Evolutionary conservation across 2,113 vertebrate genomes (phyloP).

Genomic region (Rafetus swinhoei): DNA sequence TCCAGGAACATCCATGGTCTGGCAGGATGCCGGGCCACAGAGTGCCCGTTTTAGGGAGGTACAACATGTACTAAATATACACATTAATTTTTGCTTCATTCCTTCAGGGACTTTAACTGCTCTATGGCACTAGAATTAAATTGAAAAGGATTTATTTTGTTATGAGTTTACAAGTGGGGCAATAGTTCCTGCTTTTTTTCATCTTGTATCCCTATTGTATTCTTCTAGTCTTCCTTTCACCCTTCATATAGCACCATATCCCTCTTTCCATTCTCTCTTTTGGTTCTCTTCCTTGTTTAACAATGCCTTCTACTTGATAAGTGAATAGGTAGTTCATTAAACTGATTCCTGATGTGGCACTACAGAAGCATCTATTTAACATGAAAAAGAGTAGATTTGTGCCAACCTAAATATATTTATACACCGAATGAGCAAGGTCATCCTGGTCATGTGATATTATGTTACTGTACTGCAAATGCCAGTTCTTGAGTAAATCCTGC

Average conservation of each 20-base stretch:
- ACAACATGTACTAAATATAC: not conserved
- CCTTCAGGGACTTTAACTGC: not conserved
- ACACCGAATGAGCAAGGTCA: not conserved
- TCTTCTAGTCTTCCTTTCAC: rapidly evolving
- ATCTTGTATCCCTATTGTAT: not conserved
- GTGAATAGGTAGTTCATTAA: not conserved
- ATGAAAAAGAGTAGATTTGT: not conserved
- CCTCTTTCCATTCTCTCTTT: not conserved
- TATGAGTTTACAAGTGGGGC: not conserved
- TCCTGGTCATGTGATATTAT: not conserved
- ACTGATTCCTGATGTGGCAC: not conserved
- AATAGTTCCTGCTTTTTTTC: not conserved
- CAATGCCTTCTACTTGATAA: not conserved
- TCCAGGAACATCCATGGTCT: too few relatives aligned
- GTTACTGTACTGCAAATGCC: not conserved
- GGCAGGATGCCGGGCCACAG: too few relatives aligned
- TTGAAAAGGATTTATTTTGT: not conserved
- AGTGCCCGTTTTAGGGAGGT: too few relatives aligned
- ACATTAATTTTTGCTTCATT: not conserved
- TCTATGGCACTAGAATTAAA: not conserved
- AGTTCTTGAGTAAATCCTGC: not conserved
- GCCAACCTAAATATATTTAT: not conserved
- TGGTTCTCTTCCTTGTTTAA: not conserved
- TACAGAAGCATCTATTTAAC: not conserved
- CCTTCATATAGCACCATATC: not conserved